Evolutionary conservation across 2,797 vertebrate genomes (phyloP).

Genomic region (Muscicapa comitata): DNA sequence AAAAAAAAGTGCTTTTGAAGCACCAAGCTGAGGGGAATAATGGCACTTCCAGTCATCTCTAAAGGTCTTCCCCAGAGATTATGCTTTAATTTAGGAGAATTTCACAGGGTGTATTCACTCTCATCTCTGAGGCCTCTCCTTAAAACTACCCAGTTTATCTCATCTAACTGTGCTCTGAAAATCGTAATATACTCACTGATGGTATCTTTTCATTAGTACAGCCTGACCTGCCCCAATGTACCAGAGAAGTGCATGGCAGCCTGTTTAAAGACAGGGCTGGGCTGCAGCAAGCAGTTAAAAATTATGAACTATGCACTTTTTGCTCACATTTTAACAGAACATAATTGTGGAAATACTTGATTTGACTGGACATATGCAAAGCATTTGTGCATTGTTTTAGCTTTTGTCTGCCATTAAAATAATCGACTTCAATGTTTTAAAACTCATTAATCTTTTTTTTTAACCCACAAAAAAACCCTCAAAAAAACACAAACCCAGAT

Average conservation of each 20-base stretch:
- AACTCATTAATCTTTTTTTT: neutral
- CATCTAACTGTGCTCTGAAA: neutral
- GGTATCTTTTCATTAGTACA: neutral
- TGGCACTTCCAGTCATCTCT: conserved; percentile 22
- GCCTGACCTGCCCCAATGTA: neutral
- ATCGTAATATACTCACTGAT: rapidly evolving
- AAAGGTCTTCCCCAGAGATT: conserved; percentile 46
- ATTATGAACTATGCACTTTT: neutral
- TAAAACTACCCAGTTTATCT: neutral
- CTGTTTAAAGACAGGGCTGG: neutral
- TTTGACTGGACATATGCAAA: neutral
- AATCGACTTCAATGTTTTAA: neutral
- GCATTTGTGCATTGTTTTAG: neutral
- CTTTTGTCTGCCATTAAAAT: neutral
- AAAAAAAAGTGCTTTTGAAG: conserved; percentile 41
- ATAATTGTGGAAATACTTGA: neutral
- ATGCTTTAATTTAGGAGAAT: conserved; percentile 40
- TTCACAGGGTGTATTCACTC: neutral
- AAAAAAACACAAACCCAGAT: neutral
- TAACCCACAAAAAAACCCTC: neutral
- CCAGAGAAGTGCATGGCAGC: neutral
- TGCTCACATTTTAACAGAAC: neutral
- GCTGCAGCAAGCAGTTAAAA: neutral
- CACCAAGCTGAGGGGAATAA: conserved; percentile 60
- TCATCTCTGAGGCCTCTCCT: neutral